Conservation (phyloP, 2,113 vertebrate genomes). For the Urocolius indicus region DNA sequence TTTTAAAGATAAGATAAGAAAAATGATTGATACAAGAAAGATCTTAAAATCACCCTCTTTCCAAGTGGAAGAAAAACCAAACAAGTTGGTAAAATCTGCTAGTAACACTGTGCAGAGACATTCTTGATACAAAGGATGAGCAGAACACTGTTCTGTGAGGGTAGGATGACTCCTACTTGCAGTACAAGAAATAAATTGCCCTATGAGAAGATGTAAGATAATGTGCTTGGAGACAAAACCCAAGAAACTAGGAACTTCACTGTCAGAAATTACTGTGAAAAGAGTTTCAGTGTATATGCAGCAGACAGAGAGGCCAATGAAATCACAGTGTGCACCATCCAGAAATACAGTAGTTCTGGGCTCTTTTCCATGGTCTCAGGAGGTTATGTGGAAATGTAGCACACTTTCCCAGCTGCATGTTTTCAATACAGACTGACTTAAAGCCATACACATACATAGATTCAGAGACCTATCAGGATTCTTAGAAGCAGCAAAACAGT, state of each 20-base stretch:
- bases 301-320: background rate
- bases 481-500: background rate
- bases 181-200: background rate
- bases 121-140: background rate
- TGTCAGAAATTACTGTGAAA: background rate
- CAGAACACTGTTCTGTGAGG: background rate
- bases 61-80: background rate
- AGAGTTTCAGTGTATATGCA: background rate
- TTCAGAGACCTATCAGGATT: background rate
- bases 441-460: background rate
- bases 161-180: background rate
- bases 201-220: background rate
- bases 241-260: background rate
- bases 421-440: background rate
- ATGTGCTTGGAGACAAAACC: accelerated
- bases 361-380: background rate
- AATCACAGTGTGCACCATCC: background rate
- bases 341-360: background rate
- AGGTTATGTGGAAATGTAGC: background rate
- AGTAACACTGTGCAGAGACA: background rate
- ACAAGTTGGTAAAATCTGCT: background rate
- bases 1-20: background rate
- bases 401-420: background rate
- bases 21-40: background rate
- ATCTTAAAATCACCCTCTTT: background rate